Evolutionary conservation across 2,113 vertebrate species (phyloP).

Genomic region (Cyphomyrus discorhynchus): DNA sequence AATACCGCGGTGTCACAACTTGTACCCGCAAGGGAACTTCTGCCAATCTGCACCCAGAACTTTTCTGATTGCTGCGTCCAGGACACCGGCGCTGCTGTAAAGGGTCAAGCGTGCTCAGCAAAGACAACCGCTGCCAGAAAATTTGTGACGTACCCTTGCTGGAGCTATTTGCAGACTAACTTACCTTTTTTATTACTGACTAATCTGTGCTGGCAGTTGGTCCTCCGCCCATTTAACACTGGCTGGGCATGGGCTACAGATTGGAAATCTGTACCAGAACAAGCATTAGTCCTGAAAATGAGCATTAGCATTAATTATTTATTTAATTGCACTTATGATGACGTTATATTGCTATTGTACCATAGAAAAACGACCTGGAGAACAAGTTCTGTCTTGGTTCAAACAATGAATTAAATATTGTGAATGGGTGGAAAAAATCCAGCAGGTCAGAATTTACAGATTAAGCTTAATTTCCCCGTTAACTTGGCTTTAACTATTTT

Average conservation of each 20-base stretch:
- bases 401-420: neutral
- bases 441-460: neutral
- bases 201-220: neutral
- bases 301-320: neutral
- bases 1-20: neutral
- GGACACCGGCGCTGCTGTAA: neutral
- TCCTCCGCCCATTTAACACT: neutral
- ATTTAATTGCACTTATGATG: neutral
- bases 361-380: neutral
- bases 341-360: neutral
- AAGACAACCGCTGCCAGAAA: neutral
- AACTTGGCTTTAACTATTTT: neutral
- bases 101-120: neutral
- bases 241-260: neutral
- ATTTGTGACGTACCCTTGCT: neutral
- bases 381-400: neutral
- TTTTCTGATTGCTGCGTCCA: neutral
- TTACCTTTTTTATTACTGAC: neutral
- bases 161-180: neutral
- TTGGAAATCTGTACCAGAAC: neutral
- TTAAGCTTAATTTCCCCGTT: neutral
- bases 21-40: neutral
- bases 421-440: neutral
- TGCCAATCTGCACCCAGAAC: neutral
- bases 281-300: neutral